Percentiles rank a stretch among this genome's conserved stretches.
phyloP scores from a whole-genome alignment of 2,113 vertebrate species.

The Hippocampus barbouri region DNA sequence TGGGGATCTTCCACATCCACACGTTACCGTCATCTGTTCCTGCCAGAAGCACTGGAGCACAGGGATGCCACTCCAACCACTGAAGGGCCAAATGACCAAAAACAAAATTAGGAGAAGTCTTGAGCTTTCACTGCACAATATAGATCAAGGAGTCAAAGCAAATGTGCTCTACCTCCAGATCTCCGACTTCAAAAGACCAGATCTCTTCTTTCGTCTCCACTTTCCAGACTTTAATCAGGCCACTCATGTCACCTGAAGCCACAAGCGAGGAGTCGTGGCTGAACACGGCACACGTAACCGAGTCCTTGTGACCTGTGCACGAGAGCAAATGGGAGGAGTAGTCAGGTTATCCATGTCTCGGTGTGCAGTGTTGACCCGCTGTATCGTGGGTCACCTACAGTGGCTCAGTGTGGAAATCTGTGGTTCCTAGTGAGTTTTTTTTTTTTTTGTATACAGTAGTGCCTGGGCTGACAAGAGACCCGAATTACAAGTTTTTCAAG shows the following conservation, averaged over 20 bases:
- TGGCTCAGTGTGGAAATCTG: too few relatives aligned
- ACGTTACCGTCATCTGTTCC: constrained; percentile 88
- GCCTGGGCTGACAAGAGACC: too few relatives aligned
- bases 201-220: constrained; percentile 85
- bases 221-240: constrained; percentile 92
- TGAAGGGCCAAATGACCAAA: constrained; percentile 39
- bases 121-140: not conserved
- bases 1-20: constrained; percentile 98
- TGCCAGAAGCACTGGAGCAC: constrained; percentile 85
- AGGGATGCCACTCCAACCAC: constrained; percentile 98
- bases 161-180: constrained; percentile 83
- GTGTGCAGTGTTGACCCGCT: too few relatives aligned
- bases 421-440: too few relatives aligned
- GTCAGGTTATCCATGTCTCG: not conserved
- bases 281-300: constrained; percentile 86
- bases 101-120: not conserved
- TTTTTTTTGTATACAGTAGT: too few relatives aligned
- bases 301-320: constrained; percentile 89
- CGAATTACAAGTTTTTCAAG: too few relatives aligned
- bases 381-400: too few relatives aligned
- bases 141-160: not conserved
- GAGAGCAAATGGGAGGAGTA: not conserved
- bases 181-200: constrained; percentile 94
- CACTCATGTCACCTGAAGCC: constrained; percentile 93
- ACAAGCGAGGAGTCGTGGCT: constrained; percentile 88